Base-by-base conservation (phyloP, 2,113 vertebrate species). In the Uria aalge region DNA sequence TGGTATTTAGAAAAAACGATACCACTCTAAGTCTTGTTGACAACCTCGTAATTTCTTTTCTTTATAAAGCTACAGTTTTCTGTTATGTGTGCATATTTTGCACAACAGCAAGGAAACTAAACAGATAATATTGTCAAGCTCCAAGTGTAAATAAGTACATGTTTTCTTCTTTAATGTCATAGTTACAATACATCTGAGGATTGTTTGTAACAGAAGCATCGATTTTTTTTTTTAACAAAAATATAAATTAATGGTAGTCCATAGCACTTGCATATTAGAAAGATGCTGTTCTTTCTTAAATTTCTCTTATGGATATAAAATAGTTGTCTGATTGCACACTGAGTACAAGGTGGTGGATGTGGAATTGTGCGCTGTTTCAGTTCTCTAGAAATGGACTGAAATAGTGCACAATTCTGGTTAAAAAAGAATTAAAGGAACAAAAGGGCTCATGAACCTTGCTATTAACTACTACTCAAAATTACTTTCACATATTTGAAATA, bases 401-500 rank as follows among this genome's bases (percentile, higher is more conserved):
- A 68, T 55, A 56, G 14, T 60, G 36, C 8, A 29, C 15, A 74
- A 5, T 56, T 87, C 66, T 87, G 50, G 34, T 83, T 85, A 64
- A 68, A 77, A 94, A 94, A 45, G 38, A 90, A 62, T 88, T 55
- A 57, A 80, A 91, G 52, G 57, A 78, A 78, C 43, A 60, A 94
- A 90, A 94, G 72, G 30, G 23, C 50, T 92, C 27, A 30, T 2
- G 22, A 90, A 87, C 48, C 79, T 86, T 96, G 85, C 71, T 90
- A 5, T 92, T 94, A 92, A 80, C 20, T 85, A 47, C 41, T 81
- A 34, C 79, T 88, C 34, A 91, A 94, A 96, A 97, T 96, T 94
- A 60, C 66, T 97, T 52, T 94, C 90, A 88, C 55, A 68, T 90
- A 68, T 94, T 86, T 96, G 89, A 96, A 93, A 92, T 8, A 93